phyloP scores from a whole-genome alignment of 2,888 invertebrate species.

The Sceliomorpha sp. region DNA sequence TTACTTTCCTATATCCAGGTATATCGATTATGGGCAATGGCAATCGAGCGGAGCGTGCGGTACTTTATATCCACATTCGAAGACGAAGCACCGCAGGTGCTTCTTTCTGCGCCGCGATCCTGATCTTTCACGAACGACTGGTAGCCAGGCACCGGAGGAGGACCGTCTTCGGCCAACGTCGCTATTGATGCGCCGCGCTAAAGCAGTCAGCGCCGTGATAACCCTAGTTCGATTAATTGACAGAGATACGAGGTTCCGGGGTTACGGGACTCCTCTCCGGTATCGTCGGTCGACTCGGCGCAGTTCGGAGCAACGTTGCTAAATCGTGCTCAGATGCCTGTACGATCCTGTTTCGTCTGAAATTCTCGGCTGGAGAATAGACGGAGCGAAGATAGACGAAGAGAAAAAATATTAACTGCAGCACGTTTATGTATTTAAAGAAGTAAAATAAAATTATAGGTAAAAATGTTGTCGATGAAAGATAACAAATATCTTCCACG shows the following conservation, averaged over 20 bases:
- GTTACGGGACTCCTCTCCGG: not conserved
- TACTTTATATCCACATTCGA: slow-evolving; percentile 2
- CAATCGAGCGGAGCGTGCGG: not conserved
- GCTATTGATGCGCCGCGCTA: not conserved
- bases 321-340: too few species aligned
- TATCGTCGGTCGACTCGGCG: too few species aligned
- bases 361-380: too few species aligned
- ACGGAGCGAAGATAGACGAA: too few species aligned
- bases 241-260: slow-evolving; percentile 1
- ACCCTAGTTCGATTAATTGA: slow-evolving; percentile 6
- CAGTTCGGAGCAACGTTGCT: too few species aligned
- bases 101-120: not conserved
- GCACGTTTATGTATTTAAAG: too few species aligned
- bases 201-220: slow-evolving; percentile 2
- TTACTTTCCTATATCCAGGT: slow-evolving; percentile 5
- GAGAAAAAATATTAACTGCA: too few species aligned
- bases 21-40: not conserved
- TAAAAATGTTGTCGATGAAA: too few species aligned
- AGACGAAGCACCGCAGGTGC: not conserved
- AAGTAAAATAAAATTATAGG: too few species aligned
- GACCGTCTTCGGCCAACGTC: slow-evolving; percentile 1
- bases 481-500: too few species aligned
- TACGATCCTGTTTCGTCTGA: too few species aligned
- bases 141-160: slow-evolving; percentile 1
- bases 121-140: not conserved